Evolutionary conservation across 2,113 vertebrate genomes (phyloP).

Genomic region (Gasterosteus aculeatus): DNA sequence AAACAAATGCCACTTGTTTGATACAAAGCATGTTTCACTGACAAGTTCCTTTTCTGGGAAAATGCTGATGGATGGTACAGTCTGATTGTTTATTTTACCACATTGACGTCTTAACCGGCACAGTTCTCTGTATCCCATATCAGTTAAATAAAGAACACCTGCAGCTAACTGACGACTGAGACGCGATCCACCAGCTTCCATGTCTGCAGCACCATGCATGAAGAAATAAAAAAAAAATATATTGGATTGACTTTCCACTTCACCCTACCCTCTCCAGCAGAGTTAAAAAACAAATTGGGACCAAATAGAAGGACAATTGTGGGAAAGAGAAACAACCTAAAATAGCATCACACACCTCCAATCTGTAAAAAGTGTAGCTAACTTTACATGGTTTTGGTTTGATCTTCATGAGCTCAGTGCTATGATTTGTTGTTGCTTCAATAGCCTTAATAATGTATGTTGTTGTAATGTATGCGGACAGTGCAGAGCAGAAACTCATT

Average conservation of each 20-base stretch:
- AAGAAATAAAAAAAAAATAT: slow-evolving; percentile 25
- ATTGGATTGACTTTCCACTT: slow-evolving; percentile 12
- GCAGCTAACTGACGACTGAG: not conserved
- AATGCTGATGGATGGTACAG: not conserved
- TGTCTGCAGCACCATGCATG: not conserved
- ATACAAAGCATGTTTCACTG: not conserved
- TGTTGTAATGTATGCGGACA: not conserved
- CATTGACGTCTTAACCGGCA: not conserved
- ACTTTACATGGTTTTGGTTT: not conserved
- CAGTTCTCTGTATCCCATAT: slow-evolving; percentile 14
- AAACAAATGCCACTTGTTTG: slow-evolving; percentile 9
- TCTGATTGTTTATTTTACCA: slow-evolving; percentile 10
- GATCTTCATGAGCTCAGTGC: not conserved
- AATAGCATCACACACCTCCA: not conserved
- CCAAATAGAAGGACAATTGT: slow-evolving; percentile 9
- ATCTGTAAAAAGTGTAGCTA: slow-evolving; percentile 7
- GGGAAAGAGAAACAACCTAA: slow-evolving; percentile 12
- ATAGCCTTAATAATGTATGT: not conserved
- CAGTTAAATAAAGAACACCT: slow-evolving; percentile 9
- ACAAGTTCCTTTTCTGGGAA: not conserved
- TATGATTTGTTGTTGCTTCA: not conserved
- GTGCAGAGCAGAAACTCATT: not conserved
- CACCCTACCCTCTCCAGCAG: slow-evolving; percentile 1
- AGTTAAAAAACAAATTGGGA: slow-evolving; percentile 9
- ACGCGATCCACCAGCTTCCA: slow-evolving; percentile 6